Percentiles rank a stretch among this genome's conserved stretches.
Evolutionary conservation across 2,797 vertebrate species (phyloP).

Genomic region (Denticeps clupeoides): DNA sequence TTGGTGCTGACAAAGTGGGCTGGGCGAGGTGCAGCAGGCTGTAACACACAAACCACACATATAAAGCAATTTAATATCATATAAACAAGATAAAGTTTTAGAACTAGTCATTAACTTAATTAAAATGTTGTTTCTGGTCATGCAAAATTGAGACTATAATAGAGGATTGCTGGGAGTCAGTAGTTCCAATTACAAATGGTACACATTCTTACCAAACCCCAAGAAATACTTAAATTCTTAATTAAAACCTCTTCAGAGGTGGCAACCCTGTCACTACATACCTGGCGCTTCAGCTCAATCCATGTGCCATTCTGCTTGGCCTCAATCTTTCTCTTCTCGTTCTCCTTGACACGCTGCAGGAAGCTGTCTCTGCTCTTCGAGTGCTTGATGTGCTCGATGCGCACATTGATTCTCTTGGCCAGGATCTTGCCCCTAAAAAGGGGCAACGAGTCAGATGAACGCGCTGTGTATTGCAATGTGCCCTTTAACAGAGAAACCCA

Average conservation of each 20-base stretch:
- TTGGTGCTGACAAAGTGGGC: slow-evolving; percentile 94
- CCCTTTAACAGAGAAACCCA: slow-evolving; percentile 73
- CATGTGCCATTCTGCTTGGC: slow-evolving; percentile 88
- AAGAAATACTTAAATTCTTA: too few relatives aligned
- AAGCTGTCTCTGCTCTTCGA: slow-evolving; percentile 99
- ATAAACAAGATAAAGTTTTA: neutral
- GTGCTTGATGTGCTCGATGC: slow-evolving; percentile 95
- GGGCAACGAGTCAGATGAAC: neutral
- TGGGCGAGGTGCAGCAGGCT: slow-evolving; percentile 86
- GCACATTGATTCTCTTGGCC: slow-evolving; percentile 97
- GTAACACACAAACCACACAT: slow-evolving; percentile 3
- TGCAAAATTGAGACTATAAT: too few relatives aligned
- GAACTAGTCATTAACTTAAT: neutral
- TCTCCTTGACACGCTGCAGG: slow-evolving; percentile 88
- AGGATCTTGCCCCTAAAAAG: slow-evolving; percentile 82
- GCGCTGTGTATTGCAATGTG: slow-evolving; percentile 41
- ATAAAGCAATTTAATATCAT: neutral
- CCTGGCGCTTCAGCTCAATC: slow-evolving; percentile 95
- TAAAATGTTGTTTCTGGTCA: fast-evolving
- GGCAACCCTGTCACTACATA: too few relatives aligned
- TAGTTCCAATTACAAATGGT: too few relatives aligned
- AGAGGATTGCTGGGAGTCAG: too few relatives aligned
- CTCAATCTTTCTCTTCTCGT: slow-evolving; percentile 82
- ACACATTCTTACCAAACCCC: too few relatives aligned
- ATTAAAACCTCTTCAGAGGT: too few relatives aligned